Evolutionary conservation across 1,140 invertebrate species (phyloP), one percentile per base, ranked within the genome.

Genomic region (Cepaea nemoralis): DNA sequence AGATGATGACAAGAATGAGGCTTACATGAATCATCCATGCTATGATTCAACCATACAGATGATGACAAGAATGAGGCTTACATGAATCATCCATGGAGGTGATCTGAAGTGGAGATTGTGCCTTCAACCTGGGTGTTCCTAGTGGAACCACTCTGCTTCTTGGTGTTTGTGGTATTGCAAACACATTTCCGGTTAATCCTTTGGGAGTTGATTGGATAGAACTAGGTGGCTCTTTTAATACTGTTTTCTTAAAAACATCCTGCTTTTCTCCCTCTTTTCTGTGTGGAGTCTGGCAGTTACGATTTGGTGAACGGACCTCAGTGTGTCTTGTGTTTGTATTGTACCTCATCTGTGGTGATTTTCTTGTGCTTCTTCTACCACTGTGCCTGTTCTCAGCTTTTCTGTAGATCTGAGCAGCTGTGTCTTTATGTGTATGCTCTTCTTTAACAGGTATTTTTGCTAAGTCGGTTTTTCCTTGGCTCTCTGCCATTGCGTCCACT

Each of bases 41-140:
- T n/a, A n/a, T n/a, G n/a, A n/a, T n/a, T n/a, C n/a, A n/a, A n/a
- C n/a, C n/a, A n/a, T n/a, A n/a, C n/a, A n/a, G n/a, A n/a, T n/a
- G n/a, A n/a, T n/a, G n/a, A n/a, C n/a, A n/a, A n/a, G n/a, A n/a
- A n/a, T n/a, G n/a, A n/a, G n/a, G 85, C 86, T 84, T 84, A 89
- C 88, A 84, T 73, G 87, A 87, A 76, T 88, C 87, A 85, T 89
- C 88, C 48, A 87, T 48, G 24, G 82, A 80, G 33, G 85, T 80
- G n/a, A 86, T 70, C 27, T 85, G 86, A 22, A 84, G 77, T 0
- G 87, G 86, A 27, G 89, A 88, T 71, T 85, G 83, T 3, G 84
- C 82, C 33, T 80, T 83, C 31, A 59, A 79, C 81, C 85, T 83
- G 67, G 75, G 83, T 33, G 80, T 81, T 63, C 70, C 69, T 67